Conservation (phyloP, 1,140 invertebrate genomes). For the Aphelenchoides fujianensis region DNA sequence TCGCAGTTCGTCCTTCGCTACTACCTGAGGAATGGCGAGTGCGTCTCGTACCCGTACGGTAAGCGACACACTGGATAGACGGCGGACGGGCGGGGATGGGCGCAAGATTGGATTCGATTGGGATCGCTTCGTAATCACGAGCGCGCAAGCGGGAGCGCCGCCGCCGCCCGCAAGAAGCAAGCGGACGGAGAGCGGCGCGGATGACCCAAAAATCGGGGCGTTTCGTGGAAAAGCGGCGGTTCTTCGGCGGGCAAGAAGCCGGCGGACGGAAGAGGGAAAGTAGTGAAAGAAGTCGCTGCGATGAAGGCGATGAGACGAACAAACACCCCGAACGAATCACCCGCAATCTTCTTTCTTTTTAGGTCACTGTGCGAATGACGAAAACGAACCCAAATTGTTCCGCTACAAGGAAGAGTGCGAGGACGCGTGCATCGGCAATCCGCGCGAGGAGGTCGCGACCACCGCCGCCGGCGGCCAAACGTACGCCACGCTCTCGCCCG, state of each 20-base stretch:
- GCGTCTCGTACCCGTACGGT: slow-evolving; percentile 61
- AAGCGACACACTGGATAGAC: slow-evolving; percentile 4
- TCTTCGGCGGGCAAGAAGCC: too few relatives aligned
- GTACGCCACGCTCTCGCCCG: slow-evolving; percentile 22
- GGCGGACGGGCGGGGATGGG: not conserved
- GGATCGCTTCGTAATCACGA: not conserved
- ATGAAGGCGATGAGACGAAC: too few relatives aligned
- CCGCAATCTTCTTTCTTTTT: slow-evolving; percentile 27
- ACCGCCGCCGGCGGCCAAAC: slow-evolving; percentile 21
- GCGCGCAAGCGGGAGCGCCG: not conserved
- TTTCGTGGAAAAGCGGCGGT: slow-evolving; percentile 5
- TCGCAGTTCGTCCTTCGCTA: slow-evolving; percentile 61
- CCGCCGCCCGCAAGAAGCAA: not conserved
- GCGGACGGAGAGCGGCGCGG: not conserved
- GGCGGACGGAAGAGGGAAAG: too few relatives aligned
- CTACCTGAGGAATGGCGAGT: slow-evolving; percentile 59
- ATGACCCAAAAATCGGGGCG: not conserved
- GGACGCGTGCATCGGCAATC: slow-evolving; percentile 47
- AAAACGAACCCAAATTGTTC: slow-evolving; percentile 57
- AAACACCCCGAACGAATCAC: not conserved
- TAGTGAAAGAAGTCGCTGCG: too few relatives aligned
- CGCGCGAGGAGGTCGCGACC: slow-evolving; percentile 1
- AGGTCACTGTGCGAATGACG: slow-evolving; percentile 60
- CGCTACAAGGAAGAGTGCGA: slow-evolving; percentile 63
- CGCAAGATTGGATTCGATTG: not conserved